Percentiles rank a stretch among this genome's conserved stretches.
These are phyloP conservation scores for Heterodera schachtii DNA, from an alignment of 1,140 invertebrate genomes.

Conservation along the genomic window DNA sequence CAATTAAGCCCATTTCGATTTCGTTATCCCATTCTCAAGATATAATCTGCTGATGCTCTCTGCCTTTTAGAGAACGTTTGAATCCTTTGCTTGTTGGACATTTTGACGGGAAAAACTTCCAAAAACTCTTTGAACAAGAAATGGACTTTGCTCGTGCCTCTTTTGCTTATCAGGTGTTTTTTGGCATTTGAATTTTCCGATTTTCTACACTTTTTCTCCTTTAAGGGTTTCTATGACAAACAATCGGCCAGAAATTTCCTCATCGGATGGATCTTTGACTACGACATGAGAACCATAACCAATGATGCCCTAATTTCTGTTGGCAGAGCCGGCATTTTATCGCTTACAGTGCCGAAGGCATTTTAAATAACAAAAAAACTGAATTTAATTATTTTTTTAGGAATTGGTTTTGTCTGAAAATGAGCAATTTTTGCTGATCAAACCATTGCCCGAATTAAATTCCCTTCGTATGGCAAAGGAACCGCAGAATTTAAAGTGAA, in stretches of 20 bases:
- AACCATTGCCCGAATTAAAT: no score
- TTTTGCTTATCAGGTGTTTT: constrained; percentile 13
- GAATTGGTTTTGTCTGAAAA: no score
- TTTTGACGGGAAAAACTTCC: constrained; percentile 4
- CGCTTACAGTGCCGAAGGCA: not conserved
- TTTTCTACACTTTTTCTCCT: not conserved
- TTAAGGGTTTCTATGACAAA: constrained; percentile 21
- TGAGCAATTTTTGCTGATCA: no score
- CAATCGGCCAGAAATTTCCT: not conserved
- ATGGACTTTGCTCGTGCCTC: constrained; percentile 23
- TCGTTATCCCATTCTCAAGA: no score
- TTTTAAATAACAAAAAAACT: not conserved
- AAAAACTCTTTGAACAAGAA: constrained; percentile 7
- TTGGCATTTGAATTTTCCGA: not conserved
- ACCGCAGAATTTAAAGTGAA: no score
- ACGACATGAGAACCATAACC: not conserved
- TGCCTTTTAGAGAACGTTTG: not conserved
- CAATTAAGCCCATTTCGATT: no score
- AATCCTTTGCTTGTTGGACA: constrained; percentile 11
- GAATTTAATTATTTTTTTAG: not conserved
- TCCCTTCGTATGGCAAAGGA: no score
- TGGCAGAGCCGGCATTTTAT: not conserved
- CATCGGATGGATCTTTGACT: constrained; percentile 3
- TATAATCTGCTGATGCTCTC: not conserved
- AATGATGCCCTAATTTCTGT: no score